Conservation (phyloP, 2,888 invertebrate genomes). For the Keiferia lycopersicella region DNA sequence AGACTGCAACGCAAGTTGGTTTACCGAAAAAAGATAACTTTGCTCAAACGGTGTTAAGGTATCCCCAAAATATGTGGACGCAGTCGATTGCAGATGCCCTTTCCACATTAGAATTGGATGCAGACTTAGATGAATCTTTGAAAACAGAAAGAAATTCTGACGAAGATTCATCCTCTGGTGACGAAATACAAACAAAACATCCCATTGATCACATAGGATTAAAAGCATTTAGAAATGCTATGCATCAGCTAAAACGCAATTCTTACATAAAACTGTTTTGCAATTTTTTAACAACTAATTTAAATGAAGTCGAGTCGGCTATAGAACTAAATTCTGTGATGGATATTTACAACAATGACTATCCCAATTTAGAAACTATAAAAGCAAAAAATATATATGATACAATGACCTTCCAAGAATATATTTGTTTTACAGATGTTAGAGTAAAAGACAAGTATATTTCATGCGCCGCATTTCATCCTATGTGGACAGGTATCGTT, state of each 20-base stretch:
- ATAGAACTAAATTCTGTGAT: conserved; percentile 74
- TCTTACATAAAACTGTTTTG: conserved; percentile 65
- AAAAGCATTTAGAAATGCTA: conserved; percentile 55
- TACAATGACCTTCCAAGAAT: conserved; percentile 72
- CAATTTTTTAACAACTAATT: conserved; percentile 51
- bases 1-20: conserved; percentile 81
- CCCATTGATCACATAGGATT: conserved; percentile 58
- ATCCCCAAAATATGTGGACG: conserved; percentile 86
- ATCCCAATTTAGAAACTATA: conserved; percentile 70
- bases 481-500: conserved; percentile 85
- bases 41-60: conserved; percentile 85
- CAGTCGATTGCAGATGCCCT: conserved; percentile 80
- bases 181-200: conserved; percentile 42
- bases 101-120: conserved; percentile 51
- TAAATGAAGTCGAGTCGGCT: conserved; percentile 40
- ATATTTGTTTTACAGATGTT: conserved; percentile 85
- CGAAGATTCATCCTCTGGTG: conserved; percentile 45
- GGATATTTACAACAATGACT: conserved; percentile 85
- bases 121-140: conserved; percentile 44
- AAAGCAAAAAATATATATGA: conserved; percentile 56
- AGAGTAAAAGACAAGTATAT: conserved; percentile 85
- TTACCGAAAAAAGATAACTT: conserved; percentile 66
- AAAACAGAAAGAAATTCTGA: conserved; percentile 34
- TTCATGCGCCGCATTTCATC: conserved; percentile 85
- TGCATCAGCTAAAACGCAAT: conserved; percentile 58